Percentiles rank a stretch among this genome's conserved stretches.
These are phyloP conservation scores for Dendrocincla fuliginosa DNA, from an alignment of 2,797 vertebrate species.

Conservation along the genomic window DNA sequence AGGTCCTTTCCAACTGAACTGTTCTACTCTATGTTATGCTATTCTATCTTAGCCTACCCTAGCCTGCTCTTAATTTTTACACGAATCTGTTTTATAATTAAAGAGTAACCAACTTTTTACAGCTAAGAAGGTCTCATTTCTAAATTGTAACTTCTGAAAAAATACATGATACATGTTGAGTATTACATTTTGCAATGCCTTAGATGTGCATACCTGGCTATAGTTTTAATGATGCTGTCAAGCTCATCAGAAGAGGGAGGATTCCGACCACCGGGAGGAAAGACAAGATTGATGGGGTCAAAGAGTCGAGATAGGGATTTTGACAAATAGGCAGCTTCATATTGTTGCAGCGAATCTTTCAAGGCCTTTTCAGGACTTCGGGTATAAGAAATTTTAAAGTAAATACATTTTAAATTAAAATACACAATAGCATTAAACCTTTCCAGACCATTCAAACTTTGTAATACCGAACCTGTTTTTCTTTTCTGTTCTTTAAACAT, in stretches of 20 bases:
- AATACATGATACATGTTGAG: neutral
- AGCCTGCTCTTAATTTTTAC: neutral
- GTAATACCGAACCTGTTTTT: neutral
- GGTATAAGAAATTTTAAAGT: neutral
- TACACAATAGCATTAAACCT: neutral
- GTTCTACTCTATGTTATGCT: neutral
- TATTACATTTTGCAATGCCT: neutral
- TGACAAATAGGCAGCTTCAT: conserved; percentile 95
- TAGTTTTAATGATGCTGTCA: conserved; percentile 94
- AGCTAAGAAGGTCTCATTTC: neutral
- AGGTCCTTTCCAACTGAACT: neutral
- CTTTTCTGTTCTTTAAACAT: neutral
- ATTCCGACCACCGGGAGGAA: conserved; percentile 91
- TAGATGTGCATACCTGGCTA: conserved; percentile 83
- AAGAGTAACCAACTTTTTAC: neutral
- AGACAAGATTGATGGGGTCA: conserved; percentile 97
- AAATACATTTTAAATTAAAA: conserved; percentile 12
- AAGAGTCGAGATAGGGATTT: conserved; percentile 96
- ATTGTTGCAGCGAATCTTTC: conserved; percentile 90
- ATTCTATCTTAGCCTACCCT: no score
- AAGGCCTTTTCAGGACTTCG: conserved; percentile 90
- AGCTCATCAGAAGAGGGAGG: conserved; percentile 92
- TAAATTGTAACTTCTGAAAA: neutral
- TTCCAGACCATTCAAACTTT: neutral
- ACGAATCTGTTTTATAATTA: neutral